phyloP scores from a whole-genome alignment of 2,113 vertebrate species.

The Oreamnos americanus region DNA sequence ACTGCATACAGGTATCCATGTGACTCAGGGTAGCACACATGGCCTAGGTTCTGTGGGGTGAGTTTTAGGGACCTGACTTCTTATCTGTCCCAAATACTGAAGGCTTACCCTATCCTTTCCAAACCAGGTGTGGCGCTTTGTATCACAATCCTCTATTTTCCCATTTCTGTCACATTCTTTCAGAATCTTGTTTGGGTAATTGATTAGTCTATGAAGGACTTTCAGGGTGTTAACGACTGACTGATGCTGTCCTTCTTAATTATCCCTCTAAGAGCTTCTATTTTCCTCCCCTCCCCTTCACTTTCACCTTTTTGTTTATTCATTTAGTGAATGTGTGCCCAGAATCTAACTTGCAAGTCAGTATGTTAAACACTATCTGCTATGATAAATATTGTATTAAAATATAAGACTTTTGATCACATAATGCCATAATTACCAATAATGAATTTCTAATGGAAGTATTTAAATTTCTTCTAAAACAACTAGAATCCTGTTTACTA shows the following conservation, averaged over 20 bases:
- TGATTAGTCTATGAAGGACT: not conserved
- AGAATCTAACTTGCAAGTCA: not conserved
- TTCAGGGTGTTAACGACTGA: not conserved
- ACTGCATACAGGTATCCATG: not conserved
- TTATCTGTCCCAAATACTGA: not conserved
- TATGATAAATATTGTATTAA: not conserved
- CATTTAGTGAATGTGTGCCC: not conserved
- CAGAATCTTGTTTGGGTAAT: not conserved
- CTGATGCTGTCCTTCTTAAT: not conserved
- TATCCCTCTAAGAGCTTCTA: not conserved
- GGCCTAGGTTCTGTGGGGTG: not conserved
- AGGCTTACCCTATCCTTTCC: not conserved
- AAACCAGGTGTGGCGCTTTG: not conserved
- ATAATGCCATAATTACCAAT: not conserved
- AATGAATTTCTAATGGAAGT: not conserved
- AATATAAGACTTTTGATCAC: not conserved
- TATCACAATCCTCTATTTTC: not conserved
- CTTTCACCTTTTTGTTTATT: not conserved
- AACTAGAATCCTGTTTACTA: not conserved
- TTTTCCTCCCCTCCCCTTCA: not conserved
- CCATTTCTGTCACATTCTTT: not conserved
- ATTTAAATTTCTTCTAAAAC: not conserved
- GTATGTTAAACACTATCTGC: not conserved
- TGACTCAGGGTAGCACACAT: not conserved
- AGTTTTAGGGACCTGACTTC: not conserved